A percentile compares a stretch with the other conserved stretches of the same genome.
Evolutionary conservation across 2,888 invertebrate species (phyloP).

Genomic region (Ormyrus rosae): DNA sequence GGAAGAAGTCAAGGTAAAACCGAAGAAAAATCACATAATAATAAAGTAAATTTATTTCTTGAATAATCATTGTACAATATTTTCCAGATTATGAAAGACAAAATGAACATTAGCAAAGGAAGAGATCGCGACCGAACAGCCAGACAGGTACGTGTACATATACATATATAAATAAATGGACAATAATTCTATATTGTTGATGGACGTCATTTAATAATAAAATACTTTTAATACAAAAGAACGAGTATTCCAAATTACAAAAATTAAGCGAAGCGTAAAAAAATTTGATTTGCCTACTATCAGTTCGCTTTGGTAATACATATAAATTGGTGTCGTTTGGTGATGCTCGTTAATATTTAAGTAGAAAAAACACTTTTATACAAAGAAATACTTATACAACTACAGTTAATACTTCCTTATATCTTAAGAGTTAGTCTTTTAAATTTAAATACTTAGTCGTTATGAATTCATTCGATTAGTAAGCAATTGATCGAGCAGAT

Average conservation of each 20-base stretch:
- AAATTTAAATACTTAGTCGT: constrained; percentile 47
- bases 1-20: constrained; percentile 89
- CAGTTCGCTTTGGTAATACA: constrained; percentile 33
- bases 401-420: constrained; percentile 53
- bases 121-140: constrained; percentile 91
- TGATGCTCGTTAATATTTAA: constrained; percentile 23
- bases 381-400: constrained; percentile 42
- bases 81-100: constrained; percentile 90
- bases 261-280: constrained; percentile 22
- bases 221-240: constrained; percentile 49
- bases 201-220: constrained; percentile 51
- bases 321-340: constrained; percentile 12
- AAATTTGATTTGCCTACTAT: constrained; percentile 6
- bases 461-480: constrained; percentile 46
- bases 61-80: constrained; percentile 42
- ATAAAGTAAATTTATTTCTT: constrained; percentile 54
- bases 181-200: constrained; percentile 23
- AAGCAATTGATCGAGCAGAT: constrained; percentile 38
- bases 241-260: constrained; percentile 19
- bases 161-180: constrained; percentile 40
- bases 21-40: constrained; percentile 45
- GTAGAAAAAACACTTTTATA: constrained; percentile 50
- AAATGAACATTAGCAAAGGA: constrained; percentile 89
- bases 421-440: constrained; percentile 50
- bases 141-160: constrained; percentile 80